These are phyloP conservation scores for Drosophila tripunctata DNA, from an alignment of 2,888 invertebrate genomes.

Conservation along the genomic window DNA sequence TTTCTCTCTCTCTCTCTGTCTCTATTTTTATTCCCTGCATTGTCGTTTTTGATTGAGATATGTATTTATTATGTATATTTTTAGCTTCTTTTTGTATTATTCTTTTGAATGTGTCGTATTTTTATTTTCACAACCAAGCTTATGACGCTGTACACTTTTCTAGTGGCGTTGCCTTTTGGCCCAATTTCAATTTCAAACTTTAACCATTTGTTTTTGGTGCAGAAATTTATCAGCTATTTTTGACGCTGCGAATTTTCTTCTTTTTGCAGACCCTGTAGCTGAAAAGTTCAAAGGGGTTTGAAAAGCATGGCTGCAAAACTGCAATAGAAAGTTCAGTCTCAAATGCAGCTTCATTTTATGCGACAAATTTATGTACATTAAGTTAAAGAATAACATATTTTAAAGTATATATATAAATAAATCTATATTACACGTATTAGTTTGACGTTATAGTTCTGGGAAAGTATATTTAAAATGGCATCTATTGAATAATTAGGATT, in stretches of 20 bases:
- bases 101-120: not conserved
- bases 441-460: no score
- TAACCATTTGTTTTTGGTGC: constrained; percentile 69
- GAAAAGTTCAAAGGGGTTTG: not conserved
- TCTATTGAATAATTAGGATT: no score
- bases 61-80: constrained; percentile 69
- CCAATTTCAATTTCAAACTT: constrained; percentile 77
- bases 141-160: constrained; percentile 34
- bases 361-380: no score
- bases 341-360: no score
- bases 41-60: constrained; percentile 77
- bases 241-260: constrained; percentile 42
- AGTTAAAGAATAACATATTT: no score
- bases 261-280: not conserved
- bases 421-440: no score
- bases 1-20: not conserved
- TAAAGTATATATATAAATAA: no score
- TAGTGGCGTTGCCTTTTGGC: constrained; percentile 62
- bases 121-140: constrained; percentile 22
- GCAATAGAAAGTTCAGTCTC: no score
- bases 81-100: constrained; percentile 10
- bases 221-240: constrained; percentile 77
- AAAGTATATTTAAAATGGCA: no score
- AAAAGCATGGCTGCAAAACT: not conserved
- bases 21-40: constrained; percentile 34